Conservation (phyloP, 2,888 invertebrate genomes). For the Amphipyra tragopoginis region DNA sequence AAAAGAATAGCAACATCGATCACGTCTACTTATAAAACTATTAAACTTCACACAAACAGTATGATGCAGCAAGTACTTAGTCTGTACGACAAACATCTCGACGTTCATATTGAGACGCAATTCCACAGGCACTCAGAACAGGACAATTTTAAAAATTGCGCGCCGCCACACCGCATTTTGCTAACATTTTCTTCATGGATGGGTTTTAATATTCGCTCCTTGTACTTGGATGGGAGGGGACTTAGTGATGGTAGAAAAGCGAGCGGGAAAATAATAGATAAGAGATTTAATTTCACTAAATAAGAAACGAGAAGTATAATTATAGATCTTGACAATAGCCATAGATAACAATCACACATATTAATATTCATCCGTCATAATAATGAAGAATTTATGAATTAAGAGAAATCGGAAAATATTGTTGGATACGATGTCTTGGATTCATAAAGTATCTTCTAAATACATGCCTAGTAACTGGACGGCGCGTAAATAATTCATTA, state of each 20-base stretch:
- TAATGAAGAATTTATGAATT: too few relatives aligned
- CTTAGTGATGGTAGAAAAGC: constrained; percentile 33
- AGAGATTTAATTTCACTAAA: neutral
- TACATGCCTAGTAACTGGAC: too few relatives aligned
- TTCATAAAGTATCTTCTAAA: too few relatives aligned
- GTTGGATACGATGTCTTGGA: too few relatives aligned
- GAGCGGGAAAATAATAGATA: constrained; percentile 2
- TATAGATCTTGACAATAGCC: too few relatives aligned
- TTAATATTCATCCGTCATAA: too few relatives aligned
- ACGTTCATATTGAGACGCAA: constrained; percentile 29
- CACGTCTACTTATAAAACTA: constrained; percentile 9
- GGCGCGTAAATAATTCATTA: too few relatives aligned
- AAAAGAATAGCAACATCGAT: neutral
- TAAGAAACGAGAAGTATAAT: too few relatives aligned
- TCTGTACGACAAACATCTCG: constrained; percentile 25
- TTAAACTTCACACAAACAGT: constrained; percentile 1
- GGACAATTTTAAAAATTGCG: constrained; percentile 67
- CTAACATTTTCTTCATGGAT: constrained; percentile 64
- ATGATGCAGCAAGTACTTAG: constrained; percentile 3
- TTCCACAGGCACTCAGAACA: constrained; percentile 40
- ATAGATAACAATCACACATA: too few relatives aligned
- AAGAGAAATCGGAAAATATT: too few relatives aligned
- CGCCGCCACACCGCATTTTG: constrained; percentile 55
- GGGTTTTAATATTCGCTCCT: constrained; percentile 71
- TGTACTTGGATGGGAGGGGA: constrained; percentile 40